Evolutionary conservation across 2,113 vertebrate species (phyloP).

Genomic region (Spermophilus dauricus): DNA sequence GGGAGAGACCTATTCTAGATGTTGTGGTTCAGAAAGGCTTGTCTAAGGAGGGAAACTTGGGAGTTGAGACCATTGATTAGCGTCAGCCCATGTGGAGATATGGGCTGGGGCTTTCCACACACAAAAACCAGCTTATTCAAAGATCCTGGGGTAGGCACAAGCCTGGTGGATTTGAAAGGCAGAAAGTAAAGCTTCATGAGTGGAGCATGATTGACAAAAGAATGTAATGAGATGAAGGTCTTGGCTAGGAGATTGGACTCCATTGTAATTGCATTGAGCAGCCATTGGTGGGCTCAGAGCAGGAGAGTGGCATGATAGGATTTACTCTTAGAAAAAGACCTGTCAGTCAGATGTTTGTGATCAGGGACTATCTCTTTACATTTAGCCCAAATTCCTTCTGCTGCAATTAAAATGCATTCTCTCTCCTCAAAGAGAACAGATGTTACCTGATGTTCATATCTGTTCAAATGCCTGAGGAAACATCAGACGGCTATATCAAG

Average conservation of each 20-base stretch:
- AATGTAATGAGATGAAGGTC: not conserved
- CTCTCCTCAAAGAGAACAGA: conserved; percentile 63
- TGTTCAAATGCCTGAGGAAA: conserved; percentile 41
- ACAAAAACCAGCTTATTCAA: not conserved
- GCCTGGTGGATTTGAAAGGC: not conserved
- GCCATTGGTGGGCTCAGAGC: not conserved
- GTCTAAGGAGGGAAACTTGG: not conserved
- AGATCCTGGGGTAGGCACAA: not conserved
- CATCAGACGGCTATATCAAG: conserved; percentile 23
- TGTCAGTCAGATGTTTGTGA: conserved; percentile 45
- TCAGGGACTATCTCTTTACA: conserved; percentile 49
- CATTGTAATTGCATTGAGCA: conserved; percentile 37
- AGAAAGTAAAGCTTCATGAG: not conserved
- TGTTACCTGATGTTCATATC: conserved; percentile 44
- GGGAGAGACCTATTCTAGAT: not conserved
- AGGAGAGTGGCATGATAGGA: not conserved
- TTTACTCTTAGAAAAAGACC: conserved; percentile 56
- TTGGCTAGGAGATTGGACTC: not conserved
- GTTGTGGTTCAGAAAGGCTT: not conserved
- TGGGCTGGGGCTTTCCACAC: not conserved
- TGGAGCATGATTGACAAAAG: not conserved
- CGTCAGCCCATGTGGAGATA: not conserved
- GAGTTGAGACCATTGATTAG: not conserved
- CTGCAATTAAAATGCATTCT: conserved; percentile 54
- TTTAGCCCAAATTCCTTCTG: conserved; percentile 55